Percentiles rank a stretch among this genome's conserved stretches.
These are phyloP conservation scores for Oegoconia quadripuncta DNA, from an alignment of 2,888 invertebrate genomes.

Conservation along the genomic window DNA sequence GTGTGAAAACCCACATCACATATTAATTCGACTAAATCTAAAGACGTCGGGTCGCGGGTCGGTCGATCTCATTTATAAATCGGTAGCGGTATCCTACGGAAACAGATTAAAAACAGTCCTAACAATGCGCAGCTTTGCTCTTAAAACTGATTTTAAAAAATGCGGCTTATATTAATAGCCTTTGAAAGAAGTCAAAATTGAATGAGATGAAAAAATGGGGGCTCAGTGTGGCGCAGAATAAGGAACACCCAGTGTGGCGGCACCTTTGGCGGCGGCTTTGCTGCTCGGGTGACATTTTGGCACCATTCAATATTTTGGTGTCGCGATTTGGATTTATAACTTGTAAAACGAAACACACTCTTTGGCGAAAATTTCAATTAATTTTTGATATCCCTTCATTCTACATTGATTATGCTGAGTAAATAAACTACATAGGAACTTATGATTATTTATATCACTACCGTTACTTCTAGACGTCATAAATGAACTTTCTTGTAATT, in stretches of 20 bases:
- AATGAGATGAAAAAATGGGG: constrained; percentile 77
- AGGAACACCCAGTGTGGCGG: constrained; percentile 76
- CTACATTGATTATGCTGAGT: no score
- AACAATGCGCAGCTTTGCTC: constrained; percentile 71
- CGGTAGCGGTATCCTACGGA: constrained; percentile 78
- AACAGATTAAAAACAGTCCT: constrained; percentile 71
- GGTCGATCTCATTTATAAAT: constrained; percentile 69
- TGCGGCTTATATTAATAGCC: constrained; percentile 78
- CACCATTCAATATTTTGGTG: constrained; percentile 78
- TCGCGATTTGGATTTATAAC: constrained; percentile 74
- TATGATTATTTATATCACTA: no score
- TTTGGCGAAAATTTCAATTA: constrained; percentile 27
- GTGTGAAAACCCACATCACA: constrained; percentile 69
- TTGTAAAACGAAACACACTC: constrained; percentile 57
- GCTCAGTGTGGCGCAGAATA: constrained; percentile 63
- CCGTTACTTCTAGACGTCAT: not conserved
- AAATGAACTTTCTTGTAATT: not conserved
- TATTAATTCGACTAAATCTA: constrained; percentile 73
- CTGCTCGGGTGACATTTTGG: constrained; percentile 75
- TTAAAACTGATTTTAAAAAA: constrained; percentile 74
- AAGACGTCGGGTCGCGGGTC: constrained; percentile 51
- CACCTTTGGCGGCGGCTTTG: constrained; percentile 72
- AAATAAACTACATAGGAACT: no score
- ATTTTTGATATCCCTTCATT: not conserved
- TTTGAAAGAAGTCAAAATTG: constrained; percentile 79